These are phyloP conservation scores for Melozone crissalis DNA, from an alignment of 2,113 vertebrate species.

Conservation along the genomic window DNA sequence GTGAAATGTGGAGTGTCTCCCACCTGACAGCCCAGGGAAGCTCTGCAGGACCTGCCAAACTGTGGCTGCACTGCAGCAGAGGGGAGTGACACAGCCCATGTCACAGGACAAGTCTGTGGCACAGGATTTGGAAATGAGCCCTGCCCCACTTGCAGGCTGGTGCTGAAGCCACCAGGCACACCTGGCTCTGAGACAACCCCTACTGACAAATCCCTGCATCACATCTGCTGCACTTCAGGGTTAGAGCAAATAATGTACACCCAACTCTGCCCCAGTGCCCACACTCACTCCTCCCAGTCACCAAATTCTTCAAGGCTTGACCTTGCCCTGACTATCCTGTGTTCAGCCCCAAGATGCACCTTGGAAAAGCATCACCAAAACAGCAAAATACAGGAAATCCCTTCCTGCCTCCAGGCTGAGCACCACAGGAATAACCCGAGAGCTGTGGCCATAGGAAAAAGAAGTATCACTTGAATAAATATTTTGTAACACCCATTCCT, in stretches of 20 bases:
- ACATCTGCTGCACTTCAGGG: neutral
- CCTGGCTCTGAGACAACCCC: neutral
- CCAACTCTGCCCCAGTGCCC: neutral
- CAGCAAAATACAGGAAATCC: neutral
- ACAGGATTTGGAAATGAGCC: neutral
- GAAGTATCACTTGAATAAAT: neutral
- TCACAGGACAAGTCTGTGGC: neutral
- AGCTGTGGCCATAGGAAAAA: neutral
- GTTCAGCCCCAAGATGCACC: neutral
- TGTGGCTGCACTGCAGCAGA: neutral
- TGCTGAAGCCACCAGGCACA: neutral
- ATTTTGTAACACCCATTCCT: neutral
- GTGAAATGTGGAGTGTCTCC: neutral
- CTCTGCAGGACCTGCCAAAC: neutral
- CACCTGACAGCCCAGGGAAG: neutral
- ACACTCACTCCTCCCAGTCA: neutral
- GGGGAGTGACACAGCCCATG: rapidly evolving
- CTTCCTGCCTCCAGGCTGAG: neutral
- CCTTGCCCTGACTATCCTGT: neutral
- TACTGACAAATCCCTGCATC: rapidly evolving
- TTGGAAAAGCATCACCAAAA: neutral
- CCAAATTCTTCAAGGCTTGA: neutral
- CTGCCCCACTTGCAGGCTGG: neutral
- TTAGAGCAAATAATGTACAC: neutral
- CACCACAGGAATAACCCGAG: neutral